Evolutionary conservation across 2,113 vertebrate species (phyloP).

Genomic region (Scomber scombrus): DNA sequence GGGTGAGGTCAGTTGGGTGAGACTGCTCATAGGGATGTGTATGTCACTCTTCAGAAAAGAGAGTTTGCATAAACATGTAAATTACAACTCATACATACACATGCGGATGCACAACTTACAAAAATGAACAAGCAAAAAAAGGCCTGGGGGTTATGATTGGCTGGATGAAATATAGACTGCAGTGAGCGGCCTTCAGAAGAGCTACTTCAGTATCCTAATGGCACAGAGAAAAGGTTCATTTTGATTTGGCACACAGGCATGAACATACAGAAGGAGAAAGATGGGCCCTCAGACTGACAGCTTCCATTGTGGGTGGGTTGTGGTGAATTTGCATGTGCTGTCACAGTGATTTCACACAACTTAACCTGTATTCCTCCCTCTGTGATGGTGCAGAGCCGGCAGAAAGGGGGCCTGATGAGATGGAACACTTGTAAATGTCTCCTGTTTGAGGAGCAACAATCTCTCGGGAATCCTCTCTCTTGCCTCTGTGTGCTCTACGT

Average conservation of each 20-base stretch:
- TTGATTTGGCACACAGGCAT: slow-evolving; percentile 32
- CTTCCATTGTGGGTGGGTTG: slow-evolving; percentile 72
- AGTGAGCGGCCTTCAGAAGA: slow-evolving; percentile 21
- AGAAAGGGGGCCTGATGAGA: slow-evolving; percentile 66
- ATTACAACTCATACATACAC: slow-evolving; percentile 62
- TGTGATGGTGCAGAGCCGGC: slow-evolving; percentile 51
- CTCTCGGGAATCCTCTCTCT: slow-evolving; percentile 64
- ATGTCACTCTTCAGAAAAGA: slow-evolving; percentile 53
- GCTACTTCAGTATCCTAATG: slow-evolving; percentile 18
- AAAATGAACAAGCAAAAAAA: slow-evolving; percentile 42
- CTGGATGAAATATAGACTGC: slow-evolving; percentile 35
- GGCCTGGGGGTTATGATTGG: slow-evolving; percentile 24
- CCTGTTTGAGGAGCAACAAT: slow-evolving; percentile 63
- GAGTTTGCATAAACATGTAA: slow-evolving; percentile 62
- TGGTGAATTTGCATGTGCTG: slow-evolving; percentile 77
- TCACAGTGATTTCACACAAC: slow-evolving; percentile 81
- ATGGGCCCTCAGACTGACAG: slow-evolving; percentile 67
- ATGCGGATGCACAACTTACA: slow-evolving; percentile 27
- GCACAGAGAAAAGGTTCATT: slow-evolving; percentile 17
- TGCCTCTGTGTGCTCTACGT: not conserved
- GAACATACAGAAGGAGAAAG: slow-evolving; percentile 14
- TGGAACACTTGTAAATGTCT: slow-evolving; percentile 78
- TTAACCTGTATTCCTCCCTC: slow-evolving; percentile 80
- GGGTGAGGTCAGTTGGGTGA: slow-evolving; percentile 17
- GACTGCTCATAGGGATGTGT: slow-evolving; percentile 43